phyloP scores from a whole-genome alignment of 30 jellyfish, hydroid and myxozoan species.

The Morbakka virulenta region DNA sequence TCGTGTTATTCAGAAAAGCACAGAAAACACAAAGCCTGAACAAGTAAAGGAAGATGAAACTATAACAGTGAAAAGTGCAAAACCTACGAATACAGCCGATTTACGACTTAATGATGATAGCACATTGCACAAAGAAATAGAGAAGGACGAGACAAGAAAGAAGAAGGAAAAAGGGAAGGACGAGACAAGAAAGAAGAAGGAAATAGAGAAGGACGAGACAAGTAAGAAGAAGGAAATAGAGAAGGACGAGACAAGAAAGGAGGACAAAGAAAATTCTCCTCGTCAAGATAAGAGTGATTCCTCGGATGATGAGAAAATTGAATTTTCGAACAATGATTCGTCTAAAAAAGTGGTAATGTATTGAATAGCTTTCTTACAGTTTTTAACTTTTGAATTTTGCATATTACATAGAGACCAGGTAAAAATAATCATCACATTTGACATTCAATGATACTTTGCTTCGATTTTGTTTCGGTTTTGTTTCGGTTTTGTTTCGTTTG shows the following conservation, averaged over 20 bases:
- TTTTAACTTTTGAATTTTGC: background rate
- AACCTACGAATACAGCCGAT: background rate
- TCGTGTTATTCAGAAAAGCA: background rate
- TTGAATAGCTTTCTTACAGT: too few species aligned
- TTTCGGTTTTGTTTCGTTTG: too few species aligned
- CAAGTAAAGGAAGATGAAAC: background rate
- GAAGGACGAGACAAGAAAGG: background rate
- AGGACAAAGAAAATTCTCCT: background rate
- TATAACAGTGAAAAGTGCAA: background rate
- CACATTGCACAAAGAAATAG: background rate
- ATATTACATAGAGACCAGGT: too few species aligned
- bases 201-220: background rate
- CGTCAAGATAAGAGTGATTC: background rate
- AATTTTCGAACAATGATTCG: conserved; percentile 51
- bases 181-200: background rate
- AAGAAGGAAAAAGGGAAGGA: too few species aligned
- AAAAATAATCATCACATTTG: too few species aligned
- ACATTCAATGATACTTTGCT: too few species aligned
- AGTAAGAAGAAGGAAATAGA: background rate
- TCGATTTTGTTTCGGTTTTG: too few species aligned
- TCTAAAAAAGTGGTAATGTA: conserved; percentile 1
- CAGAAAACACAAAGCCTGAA: background rate
- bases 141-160: background rate
- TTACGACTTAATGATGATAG: background rate
- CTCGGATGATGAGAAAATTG: conserved; percentile 25